These are phyloP conservation scores for Catagonus wagneri DNA, from an alignment of 2,113 vertebrate species.

Conservation along the genomic window DNA sequence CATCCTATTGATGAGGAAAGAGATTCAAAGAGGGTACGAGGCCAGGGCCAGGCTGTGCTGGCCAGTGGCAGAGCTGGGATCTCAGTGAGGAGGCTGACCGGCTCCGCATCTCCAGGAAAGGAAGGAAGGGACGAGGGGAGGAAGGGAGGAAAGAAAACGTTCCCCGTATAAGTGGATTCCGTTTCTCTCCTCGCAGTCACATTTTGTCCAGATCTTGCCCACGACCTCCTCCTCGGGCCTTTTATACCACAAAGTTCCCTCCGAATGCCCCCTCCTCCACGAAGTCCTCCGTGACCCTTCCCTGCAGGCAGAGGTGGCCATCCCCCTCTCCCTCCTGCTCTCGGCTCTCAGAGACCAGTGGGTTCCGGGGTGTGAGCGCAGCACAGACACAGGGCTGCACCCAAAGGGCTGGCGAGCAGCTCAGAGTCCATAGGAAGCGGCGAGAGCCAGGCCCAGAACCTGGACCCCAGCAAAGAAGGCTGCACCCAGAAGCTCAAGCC, in stretches of 20 bases:
- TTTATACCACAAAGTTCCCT: not conserved
- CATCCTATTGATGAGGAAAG: not conserved
- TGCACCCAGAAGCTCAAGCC: too few species aligned
- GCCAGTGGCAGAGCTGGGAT: not conserved
- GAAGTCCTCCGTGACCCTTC: not conserved
- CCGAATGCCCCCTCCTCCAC: not conserved
- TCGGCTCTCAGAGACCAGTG: not conserved
- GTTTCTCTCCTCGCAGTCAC: not conserved
- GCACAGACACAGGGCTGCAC: not conserved
- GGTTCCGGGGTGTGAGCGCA: not conserved
- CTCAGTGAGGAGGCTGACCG: not conserved
- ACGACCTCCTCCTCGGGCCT: not conserved
- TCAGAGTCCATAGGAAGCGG: not conserved
- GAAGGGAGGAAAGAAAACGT: not conserved
- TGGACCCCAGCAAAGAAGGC: too few species aligned
- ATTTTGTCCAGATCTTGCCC: not conserved
- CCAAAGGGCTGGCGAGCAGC: not conserved
- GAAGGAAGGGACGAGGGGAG: too few species aligned
- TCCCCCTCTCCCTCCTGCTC: not conserved
- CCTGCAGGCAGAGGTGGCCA: not conserved
- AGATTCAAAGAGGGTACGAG: not conserved
- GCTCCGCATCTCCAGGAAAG: too few species aligned
- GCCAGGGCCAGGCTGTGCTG: not conserved
- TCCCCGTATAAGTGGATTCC: too few species aligned
- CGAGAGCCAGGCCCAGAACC: not conserved